Base-by-base conservation (phyloP, 2,888 invertebrate species). In the Nomada lathburiana region DNA sequence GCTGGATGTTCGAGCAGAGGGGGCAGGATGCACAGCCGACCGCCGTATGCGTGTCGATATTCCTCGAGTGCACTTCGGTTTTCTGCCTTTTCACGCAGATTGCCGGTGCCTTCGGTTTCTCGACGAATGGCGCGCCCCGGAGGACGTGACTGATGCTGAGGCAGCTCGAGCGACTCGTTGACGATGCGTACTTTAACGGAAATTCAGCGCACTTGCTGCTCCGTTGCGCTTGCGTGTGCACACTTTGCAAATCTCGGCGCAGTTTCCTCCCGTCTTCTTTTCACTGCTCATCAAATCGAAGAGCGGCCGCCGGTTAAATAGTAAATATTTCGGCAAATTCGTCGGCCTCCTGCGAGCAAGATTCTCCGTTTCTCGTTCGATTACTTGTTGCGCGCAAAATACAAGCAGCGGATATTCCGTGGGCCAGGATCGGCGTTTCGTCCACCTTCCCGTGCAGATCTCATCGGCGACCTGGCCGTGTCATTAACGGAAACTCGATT, bases 41-140 rank as follows among this genome's bases (percentile, higher is more conserved):
- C 65, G 63, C 50, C 62, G 64, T 62, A 65, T 53, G 76, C 76
- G 83, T 52, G 80, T 75, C 83, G 77, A 78, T 86, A 77, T 78
- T 55, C 47, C 65, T 78, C 55, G 71, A 81, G 65, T 50, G 71
- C 62, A 50, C 63, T 68, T 72, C 57, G 47, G 47, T 68, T 65
- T 68, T 67, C 55, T 53, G 57, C 52, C 79, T 74, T 69, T 64
- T 63, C 50, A 47, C 36, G 53, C 70, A 74, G 86, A 86, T 83
- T 83, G 72, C 65, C 60, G 20, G 42, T n/a, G 44, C 55, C 47
- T 13, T 1, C 42, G 68, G 42, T 62, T 67, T 59, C 64, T 62
- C 69, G 36, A n/a, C 26, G 55, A 71, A 57, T 44, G 44, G 36
- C 53, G 23, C 20, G 18, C 53, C 23, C 63, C 26, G 18, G 70